These are phyloP conservation scores for Nebria brevicollis DNA, from an alignment of 2,888 invertebrate genomes.

Conservation along the genomic window DNA sequence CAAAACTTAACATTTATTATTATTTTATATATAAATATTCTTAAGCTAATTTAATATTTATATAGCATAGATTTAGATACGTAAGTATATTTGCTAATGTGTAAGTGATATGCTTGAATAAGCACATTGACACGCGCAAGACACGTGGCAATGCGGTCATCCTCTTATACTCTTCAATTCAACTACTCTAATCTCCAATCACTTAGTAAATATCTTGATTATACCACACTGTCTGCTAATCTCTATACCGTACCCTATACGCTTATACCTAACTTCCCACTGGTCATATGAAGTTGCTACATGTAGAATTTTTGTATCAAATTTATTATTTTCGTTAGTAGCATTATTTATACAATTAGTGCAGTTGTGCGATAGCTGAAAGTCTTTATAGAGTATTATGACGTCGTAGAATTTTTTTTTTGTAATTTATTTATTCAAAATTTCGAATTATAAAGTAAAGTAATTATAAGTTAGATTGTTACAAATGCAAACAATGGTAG, in stretches of 20 bases:
- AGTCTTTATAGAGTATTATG: no score
- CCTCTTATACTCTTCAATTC: neutral
- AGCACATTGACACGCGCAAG: neutral
- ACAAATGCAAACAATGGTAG: no score
- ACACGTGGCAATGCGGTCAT: slow-evolving; percentile 20
- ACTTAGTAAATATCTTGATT: neutral
- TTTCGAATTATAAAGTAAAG: no score
- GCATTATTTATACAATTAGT: no score
- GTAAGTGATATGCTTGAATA: slow-evolving; percentile 18
- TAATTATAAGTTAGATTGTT: no score
- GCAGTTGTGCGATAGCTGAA: no score
- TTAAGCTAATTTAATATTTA: neutral
- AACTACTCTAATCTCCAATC: slow-evolving; percentile 11
- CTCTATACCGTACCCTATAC: neutral
- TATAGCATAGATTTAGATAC: neutral
- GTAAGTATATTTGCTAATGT: neutral
- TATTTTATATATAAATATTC: no score
- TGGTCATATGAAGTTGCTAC: neutral
- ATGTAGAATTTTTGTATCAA: no score
- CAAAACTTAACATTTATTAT: no score
- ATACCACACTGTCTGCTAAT: neutral
- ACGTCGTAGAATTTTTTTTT: no score
- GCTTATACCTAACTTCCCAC: neutral
- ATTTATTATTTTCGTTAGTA: no score
- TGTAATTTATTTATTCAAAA: no score